Evolutionary conservation across 2,797 vertebrate genomes (phyloP).

Genomic region (Spondyliosoma cantharus): DNA sequence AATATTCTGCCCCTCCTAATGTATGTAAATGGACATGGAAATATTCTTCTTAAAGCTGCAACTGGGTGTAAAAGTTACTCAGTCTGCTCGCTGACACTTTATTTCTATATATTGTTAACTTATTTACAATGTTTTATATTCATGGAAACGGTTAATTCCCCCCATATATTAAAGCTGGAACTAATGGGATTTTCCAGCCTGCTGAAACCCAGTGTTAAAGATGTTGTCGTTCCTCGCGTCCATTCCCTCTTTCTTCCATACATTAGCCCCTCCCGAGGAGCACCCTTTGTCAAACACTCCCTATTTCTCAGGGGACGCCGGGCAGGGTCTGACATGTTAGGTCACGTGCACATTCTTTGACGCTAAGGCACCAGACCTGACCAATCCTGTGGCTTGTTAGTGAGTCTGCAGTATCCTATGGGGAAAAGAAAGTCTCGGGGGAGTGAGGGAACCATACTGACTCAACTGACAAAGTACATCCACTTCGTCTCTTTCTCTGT

Average conservation of each 20-base stretch:
- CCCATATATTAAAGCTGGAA: not conserved
- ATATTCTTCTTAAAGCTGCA: not conserved
- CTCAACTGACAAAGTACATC: conserved; percentile 24
- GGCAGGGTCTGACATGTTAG: conserved; percentile 63
- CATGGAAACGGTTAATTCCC: not conserved
- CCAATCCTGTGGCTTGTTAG: conserved; percentile 56
- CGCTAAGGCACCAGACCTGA: conserved; percentile 41
- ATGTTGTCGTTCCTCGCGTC: conserved; percentile 8
- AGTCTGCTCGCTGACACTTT: too few species aligned
- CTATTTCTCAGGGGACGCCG: conserved; percentile 17
- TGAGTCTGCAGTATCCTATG: conserved; percentile 27
- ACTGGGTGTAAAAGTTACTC: not conserved
- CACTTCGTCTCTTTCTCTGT: conserved; percentile 20
- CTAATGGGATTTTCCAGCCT: not conserved
- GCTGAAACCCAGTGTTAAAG: conserved; percentile 14
- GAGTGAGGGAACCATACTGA: conserved; percentile 39
- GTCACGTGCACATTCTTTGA: conserved; percentile 67
- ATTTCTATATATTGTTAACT: not conserved
- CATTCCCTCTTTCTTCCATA: not conserved
- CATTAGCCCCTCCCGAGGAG: conserved; percentile 14
- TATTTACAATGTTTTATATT: not conserved
- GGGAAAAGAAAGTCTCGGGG: conserved; percentile 28
- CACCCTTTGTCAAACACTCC: conserved; percentile 20
- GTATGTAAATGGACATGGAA: not conserved
- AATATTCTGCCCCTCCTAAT: not conserved